A percentile compares a stretch with the other conserved stretches of the same genome.
Evolutionary conservation across 2,113 vertebrate genomes (phyloP).

Genomic region (Electrona antarctica): DNA sequence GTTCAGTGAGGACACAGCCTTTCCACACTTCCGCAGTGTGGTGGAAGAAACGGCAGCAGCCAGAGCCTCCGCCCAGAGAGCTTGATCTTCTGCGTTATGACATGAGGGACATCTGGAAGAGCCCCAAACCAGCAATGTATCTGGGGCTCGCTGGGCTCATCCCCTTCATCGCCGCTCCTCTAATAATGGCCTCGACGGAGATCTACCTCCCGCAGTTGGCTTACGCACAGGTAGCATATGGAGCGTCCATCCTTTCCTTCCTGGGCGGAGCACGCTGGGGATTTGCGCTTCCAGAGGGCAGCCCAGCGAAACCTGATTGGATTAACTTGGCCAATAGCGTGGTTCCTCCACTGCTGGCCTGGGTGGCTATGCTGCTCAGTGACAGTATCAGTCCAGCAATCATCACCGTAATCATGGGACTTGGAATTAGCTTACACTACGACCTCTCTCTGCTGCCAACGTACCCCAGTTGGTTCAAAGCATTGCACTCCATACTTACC

Average conservation of each 20-base stretch:
- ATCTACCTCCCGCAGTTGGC: constrained; percentile 81
- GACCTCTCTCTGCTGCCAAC: constrained; percentile 87
- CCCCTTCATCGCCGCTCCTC: constrained; percentile 82
- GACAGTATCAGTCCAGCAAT: constrained; percentile 67
- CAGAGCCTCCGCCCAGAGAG: constrained; percentile 51
- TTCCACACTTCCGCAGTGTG: constrained; percentile 58
- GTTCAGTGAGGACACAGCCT: constrained; percentile 13
- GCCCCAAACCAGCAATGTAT: constrained; percentile 87
- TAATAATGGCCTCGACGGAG: constrained; percentile 82
- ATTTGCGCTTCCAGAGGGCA: constrained; percentile 86
- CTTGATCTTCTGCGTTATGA: constrained; percentile 70
- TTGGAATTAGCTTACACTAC: constrained; percentile 85
- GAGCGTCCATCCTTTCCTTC: constrained; percentile 85
- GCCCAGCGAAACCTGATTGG: constrained; percentile 90
- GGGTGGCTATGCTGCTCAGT: constrained; percentile 81
- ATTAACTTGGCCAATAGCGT: constrained; percentile 85
- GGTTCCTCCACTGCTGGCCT: constrained; percentile 83
- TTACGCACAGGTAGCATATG: constrained; percentile 84
- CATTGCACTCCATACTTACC: constrained; percentile 80
- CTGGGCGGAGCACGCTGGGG: constrained; percentile 93
- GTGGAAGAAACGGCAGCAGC: constrained; percentile 53
- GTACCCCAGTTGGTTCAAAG: constrained; percentile 92
- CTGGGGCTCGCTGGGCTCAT: constrained; percentile 81
- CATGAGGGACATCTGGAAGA: constrained; percentile 73
- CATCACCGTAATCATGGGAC: constrained; percentile 77